A percentile compares a stretch with the other conserved stretches of the same genome.
phyloP scores from a whole-genome alignment of 2,888 invertebrate species.

The Ditylenchus weischeri region DNA sequence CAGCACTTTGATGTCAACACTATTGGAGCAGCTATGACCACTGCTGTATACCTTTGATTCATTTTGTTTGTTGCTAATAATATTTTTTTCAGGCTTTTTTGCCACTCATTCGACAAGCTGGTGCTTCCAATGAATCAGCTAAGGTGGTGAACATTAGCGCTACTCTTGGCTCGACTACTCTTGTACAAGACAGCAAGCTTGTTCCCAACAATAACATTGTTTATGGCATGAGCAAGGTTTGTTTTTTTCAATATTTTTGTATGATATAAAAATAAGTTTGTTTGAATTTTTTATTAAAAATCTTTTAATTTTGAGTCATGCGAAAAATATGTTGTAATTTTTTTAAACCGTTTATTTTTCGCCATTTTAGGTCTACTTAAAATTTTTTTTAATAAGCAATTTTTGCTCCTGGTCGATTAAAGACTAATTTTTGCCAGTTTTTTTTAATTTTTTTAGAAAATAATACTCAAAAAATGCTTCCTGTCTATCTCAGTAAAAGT shows the following conservation, averaged over 20 bases:
- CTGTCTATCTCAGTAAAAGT: no score
- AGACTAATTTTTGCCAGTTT: no score
- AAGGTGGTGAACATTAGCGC: slow-evolving; percentile 4
- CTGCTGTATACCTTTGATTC: not conserved
- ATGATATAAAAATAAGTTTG: no score
- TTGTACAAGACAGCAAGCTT: not conserved
- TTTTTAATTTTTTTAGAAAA: no score
- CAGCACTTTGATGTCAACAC: slow-evolving; percentile 5
- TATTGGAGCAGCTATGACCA: not conserved
- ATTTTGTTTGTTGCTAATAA: not conserved
- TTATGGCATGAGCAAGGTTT: slow-evolving; percentile 9
- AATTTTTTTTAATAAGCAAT: no score
- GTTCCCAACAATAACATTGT: not conserved
- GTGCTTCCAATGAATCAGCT: not conserved
- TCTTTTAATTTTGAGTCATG: no score
- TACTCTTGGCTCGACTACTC: not conserved
- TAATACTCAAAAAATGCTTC: no score
- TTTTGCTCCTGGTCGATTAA: no score
- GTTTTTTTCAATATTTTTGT: not conserved
- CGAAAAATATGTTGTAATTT: no score
- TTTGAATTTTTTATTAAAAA: no score
- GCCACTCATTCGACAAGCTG: not conserved
- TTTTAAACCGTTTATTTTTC: no score
- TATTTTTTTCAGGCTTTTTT: not conserved
- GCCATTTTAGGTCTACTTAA: no score